Conservation (phyloP, 2,113 vertebrate species). For the Capreolus pygargus region DNA sequence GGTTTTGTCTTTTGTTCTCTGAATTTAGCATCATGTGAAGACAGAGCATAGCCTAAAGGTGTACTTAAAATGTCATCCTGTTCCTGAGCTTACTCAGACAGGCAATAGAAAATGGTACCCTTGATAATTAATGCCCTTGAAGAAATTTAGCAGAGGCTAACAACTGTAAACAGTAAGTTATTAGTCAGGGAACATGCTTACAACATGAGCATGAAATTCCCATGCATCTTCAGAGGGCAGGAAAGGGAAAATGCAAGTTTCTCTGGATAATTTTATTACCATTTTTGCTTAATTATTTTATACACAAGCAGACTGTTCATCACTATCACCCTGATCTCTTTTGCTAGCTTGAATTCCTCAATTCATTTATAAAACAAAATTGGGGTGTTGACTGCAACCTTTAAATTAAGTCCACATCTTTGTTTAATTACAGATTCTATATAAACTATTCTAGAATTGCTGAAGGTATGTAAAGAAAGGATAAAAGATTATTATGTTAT, state of each 20-base stretch:
- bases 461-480: conserved; percentile 56
- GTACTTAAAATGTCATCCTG: conserved; percentile 19
- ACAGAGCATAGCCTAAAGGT: conserved; percentile 48
- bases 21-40: not conserved
- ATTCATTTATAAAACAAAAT: conserved; percentile 64
- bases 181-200: conserved; percentile 8
- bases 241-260: not conserved
- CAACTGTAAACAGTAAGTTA: conserved; percentile 47
- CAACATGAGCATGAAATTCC: not conserved
- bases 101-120: conserved; percentile 41
- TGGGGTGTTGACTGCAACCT: conserved; percentile 39
- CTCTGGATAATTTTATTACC: conserved; percentile 16
- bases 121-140: conserved; percentile 34
- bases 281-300: not conserved
- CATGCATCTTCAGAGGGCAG: not conserved
- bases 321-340: not conserved
- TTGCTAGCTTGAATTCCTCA: conserved; percentile 46
- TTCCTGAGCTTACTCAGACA: conserved; percentile 38
- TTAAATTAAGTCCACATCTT: conserved; percentile 65
- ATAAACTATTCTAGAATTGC: conserved; percentile 62
- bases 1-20: conserved; percentile 43
- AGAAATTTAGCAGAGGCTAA: not conserved
- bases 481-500: conserved; percentile 50
- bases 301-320: not conserved
- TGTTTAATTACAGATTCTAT: conserved; percentile 67